Percentiles rank a stretch among this genome's conserved stretches.
These are phyloP conservation scores for Lymantria monacha DNA, from an alignment of 2,888 invertebrate genomes.

Conservation along the genomic window DNA sequence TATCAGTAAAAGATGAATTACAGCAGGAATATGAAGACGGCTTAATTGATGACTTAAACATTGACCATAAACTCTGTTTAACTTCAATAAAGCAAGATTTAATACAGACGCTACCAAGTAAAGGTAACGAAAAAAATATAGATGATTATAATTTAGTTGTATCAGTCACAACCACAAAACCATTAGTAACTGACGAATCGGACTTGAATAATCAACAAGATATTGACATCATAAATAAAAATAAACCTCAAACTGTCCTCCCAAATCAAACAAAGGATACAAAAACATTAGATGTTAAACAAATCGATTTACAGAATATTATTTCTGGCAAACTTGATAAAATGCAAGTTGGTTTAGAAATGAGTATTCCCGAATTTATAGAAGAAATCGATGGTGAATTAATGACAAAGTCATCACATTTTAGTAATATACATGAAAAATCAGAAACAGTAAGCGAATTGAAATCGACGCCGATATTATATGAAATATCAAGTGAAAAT, in stretches of 20 bases:
- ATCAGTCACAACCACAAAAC: too few relatives aligned
- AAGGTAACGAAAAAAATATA: not conserved
- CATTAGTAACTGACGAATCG: too few relatives aligned
- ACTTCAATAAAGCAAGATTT: too few relatives aligned
- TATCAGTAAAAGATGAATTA: not conserved
- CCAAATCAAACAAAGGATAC: not conserved
- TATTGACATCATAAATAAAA: not conserved
- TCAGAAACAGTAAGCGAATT: not conserved
- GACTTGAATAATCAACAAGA: not conserved
- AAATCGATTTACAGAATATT: constrained; percentile 9
- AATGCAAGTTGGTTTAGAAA: constrained; percentile 68
- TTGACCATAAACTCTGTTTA: too few relatives aligned
- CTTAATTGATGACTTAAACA: not conserved
- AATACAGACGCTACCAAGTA: not conserved
- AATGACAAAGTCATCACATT: not conserved
- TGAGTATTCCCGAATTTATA: constrained; percentile 33
- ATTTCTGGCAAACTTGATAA: constrained; percentile 55
- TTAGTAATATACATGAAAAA: not conserved
- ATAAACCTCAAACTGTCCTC: not conserved
- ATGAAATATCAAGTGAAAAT: not conserved
- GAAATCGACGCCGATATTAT: not conserved
- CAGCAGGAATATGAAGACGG: not conserved
- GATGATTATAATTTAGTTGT: too few relatives aligned
- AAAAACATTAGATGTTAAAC: constrained; percentile 1
- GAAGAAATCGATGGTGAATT: constrained; percentile 35